Evolutionary conservation across 2,113 vertebrate genomes (phyloP).

Genomic region (Triplophysa dalaica): DNA sequence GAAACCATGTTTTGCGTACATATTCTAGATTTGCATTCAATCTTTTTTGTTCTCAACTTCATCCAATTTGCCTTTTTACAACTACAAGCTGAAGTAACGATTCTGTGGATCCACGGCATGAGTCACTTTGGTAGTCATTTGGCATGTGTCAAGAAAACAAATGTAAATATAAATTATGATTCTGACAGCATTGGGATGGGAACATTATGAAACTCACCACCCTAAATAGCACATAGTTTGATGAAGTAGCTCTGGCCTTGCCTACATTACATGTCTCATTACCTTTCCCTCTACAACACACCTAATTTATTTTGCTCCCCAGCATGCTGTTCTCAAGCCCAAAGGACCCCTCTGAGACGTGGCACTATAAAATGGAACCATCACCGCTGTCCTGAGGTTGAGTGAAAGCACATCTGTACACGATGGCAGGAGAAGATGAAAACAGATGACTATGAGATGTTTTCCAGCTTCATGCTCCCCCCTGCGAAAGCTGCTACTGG

Average conservation of each 20-base stretch:
- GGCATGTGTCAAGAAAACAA: background rate
- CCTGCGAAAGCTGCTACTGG: slow-evolving; percentile 27
- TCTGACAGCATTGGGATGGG: background rate
- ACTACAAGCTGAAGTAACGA: background rate
- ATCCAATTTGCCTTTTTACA: background rate
- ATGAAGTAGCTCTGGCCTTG: slow-evolving; percentile 18
- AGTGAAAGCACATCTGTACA: slow-evolving; percentile 37
- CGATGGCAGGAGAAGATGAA: slow-evolving; percentile 25
- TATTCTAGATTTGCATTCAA: too few species aligned
- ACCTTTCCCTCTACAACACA: slow-evolving; percentile 24
- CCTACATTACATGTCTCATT: slow-evolving; percentile 41
- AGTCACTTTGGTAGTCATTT: slow-evolving; percentile 1
- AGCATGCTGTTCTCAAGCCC: background rate
- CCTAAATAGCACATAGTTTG: slow-evolving; percentile 31
- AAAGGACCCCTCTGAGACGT: slow-evolving; percentile 23
- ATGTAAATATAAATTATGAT: slow-evolving; percentile 25
- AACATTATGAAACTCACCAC: background rate
- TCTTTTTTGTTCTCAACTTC: too few species aligned
- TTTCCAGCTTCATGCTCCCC: slow-evolving; percentile 10
- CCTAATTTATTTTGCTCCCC: slow-evolving; percentile 36
- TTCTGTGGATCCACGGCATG: background rate
- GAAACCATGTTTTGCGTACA: background rate
- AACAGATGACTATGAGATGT: slow-evolving; percentile 26
- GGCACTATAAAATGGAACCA: slow-evolving; percentile 23
- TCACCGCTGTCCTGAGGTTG: slow-evolving; percentile 23